phyloP scores from a whole-genome alignment of 2,113 vertebrate genomes.

The Sinocyclocheilus anshuiensis region DNA sequence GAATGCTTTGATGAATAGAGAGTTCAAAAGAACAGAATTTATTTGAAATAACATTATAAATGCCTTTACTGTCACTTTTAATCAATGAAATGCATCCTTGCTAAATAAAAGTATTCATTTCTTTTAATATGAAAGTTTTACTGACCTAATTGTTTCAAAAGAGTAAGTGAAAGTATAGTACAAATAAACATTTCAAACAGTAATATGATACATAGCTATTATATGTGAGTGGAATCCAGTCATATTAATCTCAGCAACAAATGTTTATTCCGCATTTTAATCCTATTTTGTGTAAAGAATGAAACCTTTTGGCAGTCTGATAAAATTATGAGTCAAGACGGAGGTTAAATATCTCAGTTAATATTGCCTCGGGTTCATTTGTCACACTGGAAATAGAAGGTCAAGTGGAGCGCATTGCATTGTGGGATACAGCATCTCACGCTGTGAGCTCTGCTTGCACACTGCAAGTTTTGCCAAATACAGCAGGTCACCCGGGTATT shows the following conservation, averaged over 20 bases:
- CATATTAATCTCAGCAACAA: background rate
- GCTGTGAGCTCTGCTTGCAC: background rate
- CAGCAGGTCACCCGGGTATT: conserved; percentile 3
- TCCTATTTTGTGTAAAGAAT: conserved; percentile 15
- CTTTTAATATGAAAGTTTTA: background rate
- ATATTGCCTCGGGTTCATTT: conserved; percentile 10
- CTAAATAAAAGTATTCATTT: background rate
- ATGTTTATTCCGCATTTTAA: background rate
- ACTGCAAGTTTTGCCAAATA: conserved; percentile 17
- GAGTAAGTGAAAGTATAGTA: background rate
- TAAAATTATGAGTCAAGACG: conserved; percentile 1
- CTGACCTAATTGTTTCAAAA: background rate
- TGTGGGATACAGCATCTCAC: conserved; percentile 24
- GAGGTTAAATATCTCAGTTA: background rate
- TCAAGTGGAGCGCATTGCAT: conserved; percentile 9
- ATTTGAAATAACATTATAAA: too few species aligned
- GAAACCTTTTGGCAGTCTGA: background rate
- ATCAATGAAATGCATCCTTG: background rate
- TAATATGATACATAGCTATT: background rate
- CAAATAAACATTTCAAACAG: background rate
- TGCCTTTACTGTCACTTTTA: background rate
- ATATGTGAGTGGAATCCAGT: background rate
- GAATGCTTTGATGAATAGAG: background rate
- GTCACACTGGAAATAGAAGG: conserved; percentile 26
- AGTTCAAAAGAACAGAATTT: too few species aligned